Evolutionary conservation across 2,113 vertebrate species (phyloP).

Genomic region (Sapayoa aenigma): DNA sequence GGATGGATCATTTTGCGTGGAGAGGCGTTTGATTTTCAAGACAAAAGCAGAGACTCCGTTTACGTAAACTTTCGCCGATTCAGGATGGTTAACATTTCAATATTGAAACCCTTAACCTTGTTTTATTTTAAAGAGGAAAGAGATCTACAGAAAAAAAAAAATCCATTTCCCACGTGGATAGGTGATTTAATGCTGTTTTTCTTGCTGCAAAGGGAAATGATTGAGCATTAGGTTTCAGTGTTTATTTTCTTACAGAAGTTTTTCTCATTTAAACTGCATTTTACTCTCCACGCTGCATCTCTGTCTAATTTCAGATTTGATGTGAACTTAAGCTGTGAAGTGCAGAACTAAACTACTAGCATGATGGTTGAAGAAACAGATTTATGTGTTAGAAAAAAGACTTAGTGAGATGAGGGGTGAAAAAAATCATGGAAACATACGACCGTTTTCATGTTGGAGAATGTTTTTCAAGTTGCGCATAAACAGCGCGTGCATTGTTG

Average conservation of each 20-base stretch:
- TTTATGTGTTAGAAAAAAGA: conserved; percentile 55
- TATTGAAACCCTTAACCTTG: conserved; percentile 55
- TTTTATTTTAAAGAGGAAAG: conserved; percentile 50
- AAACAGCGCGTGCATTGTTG: background rate
- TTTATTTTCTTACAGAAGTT: conserved; percentile 83
- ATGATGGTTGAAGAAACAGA: conserved; percentile 25
- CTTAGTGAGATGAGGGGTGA: background rate
- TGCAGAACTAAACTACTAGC: conserved; percentile 56
- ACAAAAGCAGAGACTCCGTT: conserved; percentile 10
- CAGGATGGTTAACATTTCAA: conserved; percentile 31
- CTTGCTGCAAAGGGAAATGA: conserved; percentile 76
- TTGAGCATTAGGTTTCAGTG: conserved; percentile 80
- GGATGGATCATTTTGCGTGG: background rate
- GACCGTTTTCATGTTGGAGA: background rate
- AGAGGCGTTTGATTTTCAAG: background rate
- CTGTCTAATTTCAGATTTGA: conserved; percentile 73
- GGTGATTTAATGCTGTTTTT: conserved; percentile 81
- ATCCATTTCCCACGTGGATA: conserved; percentile 74
- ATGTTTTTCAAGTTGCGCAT: background rate
- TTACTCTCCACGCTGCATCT: conserved; percentile 61
- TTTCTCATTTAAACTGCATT: conserved; percentile 78
- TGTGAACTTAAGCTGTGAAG: conserved; percentile 69
- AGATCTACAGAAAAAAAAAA: conserved; percentile 4
- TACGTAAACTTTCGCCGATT: conserved; percentile 45
- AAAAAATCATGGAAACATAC: background rate